Percentiles rank a stretch among this genome's conserved stretches.
Evolutionary conservation across 1,140 invertebrate genomes (phyloP).

Genomic region (Lanistes nyassanus): DNA sequence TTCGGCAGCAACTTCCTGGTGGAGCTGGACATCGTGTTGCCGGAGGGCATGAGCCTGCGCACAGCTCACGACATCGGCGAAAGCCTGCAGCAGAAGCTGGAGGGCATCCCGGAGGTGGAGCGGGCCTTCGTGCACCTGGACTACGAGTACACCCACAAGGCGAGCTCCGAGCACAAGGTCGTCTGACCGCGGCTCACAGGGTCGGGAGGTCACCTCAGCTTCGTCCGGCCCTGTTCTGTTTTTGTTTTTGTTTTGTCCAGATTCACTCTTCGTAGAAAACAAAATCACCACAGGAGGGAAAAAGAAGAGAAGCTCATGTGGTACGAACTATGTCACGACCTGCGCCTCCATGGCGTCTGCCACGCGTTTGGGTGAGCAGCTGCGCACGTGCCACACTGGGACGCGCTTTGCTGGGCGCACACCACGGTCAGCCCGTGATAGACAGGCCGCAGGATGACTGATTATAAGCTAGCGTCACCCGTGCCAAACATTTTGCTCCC

Average conservation of each 20-base stretch:
- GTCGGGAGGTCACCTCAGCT: conserved; percentile 9
- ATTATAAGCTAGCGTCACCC: too few relatives aligned
- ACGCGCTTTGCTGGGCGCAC: too few relatives aligned
- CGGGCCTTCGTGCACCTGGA: conserved; percentile 70
- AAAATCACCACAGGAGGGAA: conserved; percentile 8
- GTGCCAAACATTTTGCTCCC: too few relatives aligned
- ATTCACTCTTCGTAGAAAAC: too few relatives aligned
- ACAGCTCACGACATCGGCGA: conserved; percentile 69
- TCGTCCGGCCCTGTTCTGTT: neutral
- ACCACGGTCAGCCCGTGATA: too few relatives aligned
- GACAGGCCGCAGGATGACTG: too few relatives aligned
- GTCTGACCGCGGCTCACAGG: conserved; percentile 33
- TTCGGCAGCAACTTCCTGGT: conserved; percentile 68
- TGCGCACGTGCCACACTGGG: too few relatives aligned
- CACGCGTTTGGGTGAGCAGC: too few relatives aligned
- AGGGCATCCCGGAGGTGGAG: conserved; percentile 68
- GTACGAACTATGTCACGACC: too few relatives aligned
- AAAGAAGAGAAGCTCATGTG: too few relatives aligned
- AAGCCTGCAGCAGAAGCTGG: conserved; percentile 67
- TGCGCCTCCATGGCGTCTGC: too few relatives aligned
- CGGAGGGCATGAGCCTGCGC: conserved; percentile 64
- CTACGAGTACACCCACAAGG: conserved; percentile 66
- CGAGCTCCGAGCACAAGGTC: conserved; percentile 60
- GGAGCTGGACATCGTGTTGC: conserved; percentile 66
- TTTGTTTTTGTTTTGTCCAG: neutral